A percentile compares a stretch with the other conserved stretches of the same genome.
Evolutionary conservation across 2,113 vertebrate genomes (phyloP).

Genomic region (Pogona vitticeps): DNA sequence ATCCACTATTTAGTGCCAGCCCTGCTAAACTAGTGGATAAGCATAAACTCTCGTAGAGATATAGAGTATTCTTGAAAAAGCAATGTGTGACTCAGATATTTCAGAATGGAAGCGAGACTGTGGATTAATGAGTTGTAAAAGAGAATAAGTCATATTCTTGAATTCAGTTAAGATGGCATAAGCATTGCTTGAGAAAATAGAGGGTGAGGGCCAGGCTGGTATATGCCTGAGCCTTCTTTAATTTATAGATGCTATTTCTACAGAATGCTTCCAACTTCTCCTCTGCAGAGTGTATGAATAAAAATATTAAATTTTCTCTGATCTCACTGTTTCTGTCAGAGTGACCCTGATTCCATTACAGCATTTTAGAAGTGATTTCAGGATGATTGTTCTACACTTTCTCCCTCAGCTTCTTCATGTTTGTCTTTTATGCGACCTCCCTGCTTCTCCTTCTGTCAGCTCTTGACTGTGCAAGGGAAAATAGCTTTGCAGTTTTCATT

Average conservation of each 20-base stretch:
- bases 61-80: not conserved
- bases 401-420: conserved; percentile 53
- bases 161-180: not conserved
- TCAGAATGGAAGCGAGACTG: not conserved
- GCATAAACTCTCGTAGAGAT: not conserved
- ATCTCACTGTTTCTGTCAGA: conserved; percentile 71
- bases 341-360: conserved; percentile 76
- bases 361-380: conserved; percentile 64
- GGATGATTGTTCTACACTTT: conserved; percentile 67
- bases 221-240: not conserved
- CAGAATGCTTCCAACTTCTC: conserved; percentile 39
- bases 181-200: not conserved
- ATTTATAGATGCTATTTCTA: conserved; percentile 4
- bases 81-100: not conserved
- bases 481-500: conserved; percentile 68
- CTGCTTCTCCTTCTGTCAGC: conserved; percentile 57
- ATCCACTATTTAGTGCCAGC: not conserved
- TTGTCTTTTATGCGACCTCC: conserved; percentile 32
- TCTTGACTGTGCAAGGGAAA: conserved; percentile 53
- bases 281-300: conserved; percentile 50
- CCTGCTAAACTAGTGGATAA: accelerated
- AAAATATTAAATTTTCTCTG: conserved; percentile 67
- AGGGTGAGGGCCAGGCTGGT: not conserved
- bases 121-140: not conserved
- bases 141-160: accelerated